These are phyloP conservation scores for Cottus gobio DNA, from an alignment of 2,113 vertebrate genomes.

Conservation along the genomic window DNA sequence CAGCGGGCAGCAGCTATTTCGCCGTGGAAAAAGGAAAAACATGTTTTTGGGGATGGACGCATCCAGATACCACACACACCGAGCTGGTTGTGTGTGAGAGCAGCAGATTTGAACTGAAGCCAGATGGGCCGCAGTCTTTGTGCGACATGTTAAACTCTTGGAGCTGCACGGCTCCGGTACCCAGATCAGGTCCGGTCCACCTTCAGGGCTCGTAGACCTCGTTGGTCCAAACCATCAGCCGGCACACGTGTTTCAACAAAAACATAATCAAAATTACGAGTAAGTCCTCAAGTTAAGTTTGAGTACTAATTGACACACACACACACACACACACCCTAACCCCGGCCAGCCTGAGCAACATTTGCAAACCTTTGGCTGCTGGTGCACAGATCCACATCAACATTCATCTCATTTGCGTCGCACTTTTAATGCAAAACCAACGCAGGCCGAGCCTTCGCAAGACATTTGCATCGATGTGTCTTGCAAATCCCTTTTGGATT, in stretches of 20 bases:
- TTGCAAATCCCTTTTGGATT: no score
- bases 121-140: no score
- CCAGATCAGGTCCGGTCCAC: no score
- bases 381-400: not conserved
- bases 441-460: slow-evolving; percentile 6
- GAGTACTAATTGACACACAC: no score
- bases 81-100: not conserved
- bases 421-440: slow-evolving; percentile 46
- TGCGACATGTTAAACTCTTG: no score
- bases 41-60: slow-evolving; percentile 57
- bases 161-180: no score
- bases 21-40: slow-evolving; percentile 46
- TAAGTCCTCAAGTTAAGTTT: no score
- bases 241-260: no score
- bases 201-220: no score
- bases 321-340: not conserved
- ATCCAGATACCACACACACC: no score
- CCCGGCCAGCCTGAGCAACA: not conserved
- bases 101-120: not conserved
- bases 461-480: not conserved
- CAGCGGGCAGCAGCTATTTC: slow-evolving; percentile 53
- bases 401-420: slow-evolving; percentile 23
- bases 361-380: slow-evolving; percentile 50
- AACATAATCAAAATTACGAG: no score
- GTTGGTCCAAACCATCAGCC: no score